Percentiles rank a stretch among this genome's conserved stretches.
Evolutionary conservation across 2,113 vertebrate species (phyloP).

Genomic region (Oceanodroma tethys): DNA sequence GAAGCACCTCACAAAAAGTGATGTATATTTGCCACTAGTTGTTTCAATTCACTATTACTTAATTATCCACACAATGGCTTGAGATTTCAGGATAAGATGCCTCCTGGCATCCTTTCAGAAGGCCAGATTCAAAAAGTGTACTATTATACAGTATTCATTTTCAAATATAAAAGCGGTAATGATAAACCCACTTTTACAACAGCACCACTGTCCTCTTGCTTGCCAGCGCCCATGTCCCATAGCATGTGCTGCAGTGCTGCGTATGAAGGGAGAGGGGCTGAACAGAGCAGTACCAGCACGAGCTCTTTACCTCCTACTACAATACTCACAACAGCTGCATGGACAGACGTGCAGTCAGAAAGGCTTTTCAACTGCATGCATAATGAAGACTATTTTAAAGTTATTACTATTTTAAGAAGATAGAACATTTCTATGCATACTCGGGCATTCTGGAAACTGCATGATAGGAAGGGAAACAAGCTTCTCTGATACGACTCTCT

Average conservation of each 20-base stretch:
- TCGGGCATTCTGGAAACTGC: background rate
- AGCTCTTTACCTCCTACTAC: background rate
- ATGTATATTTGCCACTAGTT: background rate
- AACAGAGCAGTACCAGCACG: background rate
- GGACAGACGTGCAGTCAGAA: background rate
- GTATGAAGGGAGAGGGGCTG: background rate
- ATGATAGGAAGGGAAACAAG: background rate
- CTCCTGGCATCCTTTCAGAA: background rate
- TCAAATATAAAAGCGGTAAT: background rate
- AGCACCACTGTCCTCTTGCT: background rate
- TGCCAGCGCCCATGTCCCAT: accelerated
- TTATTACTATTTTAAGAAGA: background rate
- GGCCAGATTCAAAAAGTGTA: background rate
- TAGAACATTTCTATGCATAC: background rate
- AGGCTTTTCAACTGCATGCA: background rate
- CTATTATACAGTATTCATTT: background rate
- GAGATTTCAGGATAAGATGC: background rate
- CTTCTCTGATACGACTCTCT: background rate
- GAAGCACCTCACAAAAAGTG: background rate
- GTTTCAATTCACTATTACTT: background rate
- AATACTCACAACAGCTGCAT: background rate
- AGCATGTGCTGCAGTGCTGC: background rate
- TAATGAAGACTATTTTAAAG: background rate
- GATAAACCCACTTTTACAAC: background rate
- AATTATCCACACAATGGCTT: background rate